These are phyloP conservation scores for Phataginus tetradactyla DNA, from an alignment of 2,797 vertebrate species.

Conservation along the genomic window DNA sequence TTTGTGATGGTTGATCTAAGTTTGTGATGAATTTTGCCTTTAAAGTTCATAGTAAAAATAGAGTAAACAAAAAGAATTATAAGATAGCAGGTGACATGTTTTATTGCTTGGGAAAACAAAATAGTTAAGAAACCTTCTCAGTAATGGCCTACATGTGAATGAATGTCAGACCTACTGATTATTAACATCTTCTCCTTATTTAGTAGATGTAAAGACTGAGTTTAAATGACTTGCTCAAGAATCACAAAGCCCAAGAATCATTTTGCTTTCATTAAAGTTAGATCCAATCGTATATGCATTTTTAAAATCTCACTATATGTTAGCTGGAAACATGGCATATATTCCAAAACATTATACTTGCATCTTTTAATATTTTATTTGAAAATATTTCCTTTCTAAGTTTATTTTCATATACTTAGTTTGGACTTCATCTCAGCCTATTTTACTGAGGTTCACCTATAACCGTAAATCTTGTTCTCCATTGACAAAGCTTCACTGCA, in stretches of 20 bases:
- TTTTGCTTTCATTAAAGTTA: slow-evolving; percentile 35
- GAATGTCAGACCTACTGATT: background rate
- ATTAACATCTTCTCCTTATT: background rate
- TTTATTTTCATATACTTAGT: slow-evolving; percentile 33
- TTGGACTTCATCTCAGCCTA: slow-evolving; percentile 22
- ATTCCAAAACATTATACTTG: slow-evolving; percentile 38
- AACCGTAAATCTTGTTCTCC: slow-evolving; percentile 40
- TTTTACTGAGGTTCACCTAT: background rate
- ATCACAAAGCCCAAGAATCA: background rate
- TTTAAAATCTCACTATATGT: background rate
- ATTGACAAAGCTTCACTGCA: slow-evolving; percentile 3
- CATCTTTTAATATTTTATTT: slow-evolving; percentile 39
- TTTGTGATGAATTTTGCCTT: background rate
- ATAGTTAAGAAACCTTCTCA: background rate
- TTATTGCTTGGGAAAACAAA: background rate
- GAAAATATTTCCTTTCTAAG: background rate
- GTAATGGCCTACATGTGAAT: background rate
- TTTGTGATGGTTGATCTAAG: background rate
- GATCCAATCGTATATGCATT: background rate
- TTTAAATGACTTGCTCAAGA: background rate
- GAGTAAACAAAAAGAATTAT: background rate
- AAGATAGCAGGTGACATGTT: background rate
- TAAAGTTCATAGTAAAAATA: slow-evolving; percentile 9
- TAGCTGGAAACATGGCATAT: background rate
- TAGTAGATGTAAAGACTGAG: background rate